phyloP scores from a whole-genome alignment of 1,140 invertebrate genomes.

The Calliopsis andreniformis region DNA sequence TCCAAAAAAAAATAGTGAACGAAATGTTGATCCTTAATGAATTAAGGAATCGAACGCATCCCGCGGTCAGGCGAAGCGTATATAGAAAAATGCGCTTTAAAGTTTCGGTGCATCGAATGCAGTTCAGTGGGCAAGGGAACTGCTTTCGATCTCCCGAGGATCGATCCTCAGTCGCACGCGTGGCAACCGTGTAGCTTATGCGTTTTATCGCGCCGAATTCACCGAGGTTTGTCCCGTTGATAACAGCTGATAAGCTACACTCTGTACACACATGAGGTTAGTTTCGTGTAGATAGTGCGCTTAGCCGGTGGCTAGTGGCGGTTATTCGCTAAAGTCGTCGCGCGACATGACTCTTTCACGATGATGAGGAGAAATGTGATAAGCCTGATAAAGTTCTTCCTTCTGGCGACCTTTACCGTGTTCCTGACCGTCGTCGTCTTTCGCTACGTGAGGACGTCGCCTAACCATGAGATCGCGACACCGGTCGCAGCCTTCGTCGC shows the following conservation, averaged over 20 bases:
- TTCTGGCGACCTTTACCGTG: slow-evolving; percentile 77
- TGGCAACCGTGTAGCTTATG: slow-evolving; percentile 28
- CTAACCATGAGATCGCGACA: slow-evolving; percentile 50
- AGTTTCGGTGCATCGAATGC: not conserved
- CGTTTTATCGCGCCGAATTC: slow-evolving; percentile 3
- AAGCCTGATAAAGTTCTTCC: slow-evolving; percentile 79
- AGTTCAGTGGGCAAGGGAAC: not conserved
- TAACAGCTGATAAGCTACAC: slow-evolving; percentile 29
- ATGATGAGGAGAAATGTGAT: slow-evolving; percentile 80
- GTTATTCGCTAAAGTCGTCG: not conserved
- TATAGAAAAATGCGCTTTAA: not conserved
- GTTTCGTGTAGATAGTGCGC: slow-evolving; percentile 17
- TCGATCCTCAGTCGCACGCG: slow-evolving; percentile 47
- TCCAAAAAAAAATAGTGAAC: no score
- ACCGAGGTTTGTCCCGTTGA: not conserved
- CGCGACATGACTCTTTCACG: slow-evolving; percentile 56
- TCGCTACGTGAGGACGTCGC: slow-evolving; percentile 71
- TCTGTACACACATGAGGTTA: slow-evolving; percentile 32
- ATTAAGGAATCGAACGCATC: no score
- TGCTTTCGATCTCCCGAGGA: slow-evolving; percentile 5
- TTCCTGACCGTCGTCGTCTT: slow-evolving; percentile 79
- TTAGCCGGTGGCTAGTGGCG: slow-evolving; percentile 6
- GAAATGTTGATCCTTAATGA: no score
- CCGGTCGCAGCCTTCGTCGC: slow-evolving; percentile 41
- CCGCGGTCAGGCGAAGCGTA: no score